Conservation (phyloP, 2,888 invertebrate species). For the Callinectes sapidus region DNA sequence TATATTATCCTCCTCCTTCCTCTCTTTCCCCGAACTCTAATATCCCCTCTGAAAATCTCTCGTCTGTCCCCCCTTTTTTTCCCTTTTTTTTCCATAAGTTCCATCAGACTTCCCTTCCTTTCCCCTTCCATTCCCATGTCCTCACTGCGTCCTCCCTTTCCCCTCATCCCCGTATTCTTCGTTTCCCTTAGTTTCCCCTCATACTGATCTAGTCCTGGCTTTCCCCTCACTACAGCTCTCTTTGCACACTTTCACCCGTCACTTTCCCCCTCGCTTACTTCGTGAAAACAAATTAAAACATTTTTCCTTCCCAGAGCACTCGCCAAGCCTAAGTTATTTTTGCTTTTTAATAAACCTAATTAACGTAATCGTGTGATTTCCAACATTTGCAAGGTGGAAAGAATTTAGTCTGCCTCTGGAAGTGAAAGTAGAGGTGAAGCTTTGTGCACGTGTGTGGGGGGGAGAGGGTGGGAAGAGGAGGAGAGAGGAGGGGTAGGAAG, state of each 20-base stretch:
- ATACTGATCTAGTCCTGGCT: not conserved
- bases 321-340: not conserved
- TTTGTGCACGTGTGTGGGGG: not conserved
- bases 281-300: not conserved
- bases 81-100: not conserved
- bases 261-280: not conserved
- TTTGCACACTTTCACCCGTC: not conserved
- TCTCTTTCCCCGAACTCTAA: not conserved
- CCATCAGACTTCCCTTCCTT: not conserved
- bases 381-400: not conserved
- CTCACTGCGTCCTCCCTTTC: not conserved
- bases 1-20: not conserved
- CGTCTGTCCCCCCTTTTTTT: not conserved
- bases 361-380: not conserved
- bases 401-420: not conserved
- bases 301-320: not conserved
- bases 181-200: conserved; percentile 3
- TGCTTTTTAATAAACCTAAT: not conserved
- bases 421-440: not conserved
- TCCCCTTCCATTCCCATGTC: not conserved
- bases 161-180: conserved; percentile 16
- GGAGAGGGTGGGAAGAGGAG: not conserved
- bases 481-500: too few relatives aligned
- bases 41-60: not conserved
- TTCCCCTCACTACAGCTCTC: not conserved